Evolutionary conservation across 2,797 vertebrate genomes (phyloP).

Genomic region (Eutrigla gurnardus): DNA sequence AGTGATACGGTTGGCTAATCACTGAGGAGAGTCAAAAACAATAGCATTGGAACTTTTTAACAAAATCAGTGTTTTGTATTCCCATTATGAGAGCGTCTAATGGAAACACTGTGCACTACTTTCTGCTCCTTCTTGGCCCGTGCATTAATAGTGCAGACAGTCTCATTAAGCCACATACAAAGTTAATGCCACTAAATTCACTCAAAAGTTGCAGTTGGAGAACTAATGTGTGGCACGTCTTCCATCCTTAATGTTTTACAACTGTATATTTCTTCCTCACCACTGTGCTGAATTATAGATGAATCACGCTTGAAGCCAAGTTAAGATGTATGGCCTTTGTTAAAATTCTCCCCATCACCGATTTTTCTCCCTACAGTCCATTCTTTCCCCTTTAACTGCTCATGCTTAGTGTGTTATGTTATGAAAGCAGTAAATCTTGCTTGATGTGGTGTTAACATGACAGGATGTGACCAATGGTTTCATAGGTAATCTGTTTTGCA

Average conservation of each 20-base stretch:
- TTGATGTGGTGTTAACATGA: constrained; percentile 16
- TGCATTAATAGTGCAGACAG: constrained; percentile 21
- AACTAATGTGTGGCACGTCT: neutral
- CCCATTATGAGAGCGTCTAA: constrained; percentile 14
- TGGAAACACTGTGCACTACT: constrained; percentile 1
- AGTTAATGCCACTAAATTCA: constrained; percentile 41
- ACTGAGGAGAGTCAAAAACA: constrained; percentile 7
- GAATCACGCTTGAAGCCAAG: constrained; percentile 50
- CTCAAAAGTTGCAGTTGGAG: constrained; percentile 37
- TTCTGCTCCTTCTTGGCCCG: neutral
- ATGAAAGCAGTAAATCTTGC: constrained; percentile 30
- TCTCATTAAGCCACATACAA: constrained; percentile 42
- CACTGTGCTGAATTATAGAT: constrained; percentile 69
- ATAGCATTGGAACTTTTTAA: neutral
- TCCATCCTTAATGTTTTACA: constrained; percentile 36
- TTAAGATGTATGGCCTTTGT: constrained; percentile 56
- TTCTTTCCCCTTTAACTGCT: constrained; percentile 36
- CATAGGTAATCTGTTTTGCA: neutral
- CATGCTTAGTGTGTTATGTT: constrained; percentile 1
- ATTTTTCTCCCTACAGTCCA: constrained; percentile 19
- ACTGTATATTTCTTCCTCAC: constrained; percentile 36
- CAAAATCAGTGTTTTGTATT: constrained; percentile 8
- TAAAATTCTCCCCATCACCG: constrained; percentile 38
- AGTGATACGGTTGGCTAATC: neutral
- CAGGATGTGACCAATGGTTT: neutral